A percentile compares a stretch with the other conserved stretches of the same genome.
Evolutionary conservation across 2,113 vertebrate genomes (phyloP).

Genomic region (Salvator merianae): DNA sequence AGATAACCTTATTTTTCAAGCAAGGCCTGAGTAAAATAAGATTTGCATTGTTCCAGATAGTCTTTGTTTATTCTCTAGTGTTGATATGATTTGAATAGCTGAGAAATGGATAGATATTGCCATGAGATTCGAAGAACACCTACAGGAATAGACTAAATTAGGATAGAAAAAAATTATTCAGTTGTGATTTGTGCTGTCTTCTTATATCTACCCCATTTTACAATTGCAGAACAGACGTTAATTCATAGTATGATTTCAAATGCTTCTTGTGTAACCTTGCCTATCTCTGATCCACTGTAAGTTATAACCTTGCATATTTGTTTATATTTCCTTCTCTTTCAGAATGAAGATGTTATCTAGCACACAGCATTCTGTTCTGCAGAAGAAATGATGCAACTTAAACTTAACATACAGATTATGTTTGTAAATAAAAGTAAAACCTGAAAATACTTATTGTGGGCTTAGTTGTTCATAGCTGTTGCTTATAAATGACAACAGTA

Average conservation of each 20-base stretch:
- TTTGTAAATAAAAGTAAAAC: slow-evolving; percentile 73
- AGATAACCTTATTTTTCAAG: too few species aligned
- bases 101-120: too few species aligned
- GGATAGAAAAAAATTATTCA: too few species aligned
- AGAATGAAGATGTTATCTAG: slow-evolving; percentile 56
- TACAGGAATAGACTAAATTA: too few species aligned
- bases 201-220: not conserved
- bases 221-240: not conserved
- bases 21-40: too few species aligned
- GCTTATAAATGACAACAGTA: not conserved
- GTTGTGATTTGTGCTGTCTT: too few species aligned
- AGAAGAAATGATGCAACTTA: slow-evolving; percentile 40
- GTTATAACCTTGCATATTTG: not conserved
- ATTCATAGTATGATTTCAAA: not conserved
- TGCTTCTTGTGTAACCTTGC: not conserved
- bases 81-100: too few species aligned
- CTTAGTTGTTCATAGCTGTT: slow-evolving; percentile 26
- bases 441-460: slow-evolving; percentile 1
- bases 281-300: not conserved
- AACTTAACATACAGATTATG: slow-evolving; percentile 34
- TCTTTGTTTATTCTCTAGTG: too few species aligned
- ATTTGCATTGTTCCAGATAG: not conserved
- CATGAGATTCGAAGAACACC: not conserved
- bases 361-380: not conserved
- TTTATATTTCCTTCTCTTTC: slow-evolving; percentile 41